A percentile compares a stretch with the other conserved stretches of the same genome.
Evolutionary conservation across 2,113 vertebrate genomes (phyloP).

Genomic region (Chionis minor): DNA sequence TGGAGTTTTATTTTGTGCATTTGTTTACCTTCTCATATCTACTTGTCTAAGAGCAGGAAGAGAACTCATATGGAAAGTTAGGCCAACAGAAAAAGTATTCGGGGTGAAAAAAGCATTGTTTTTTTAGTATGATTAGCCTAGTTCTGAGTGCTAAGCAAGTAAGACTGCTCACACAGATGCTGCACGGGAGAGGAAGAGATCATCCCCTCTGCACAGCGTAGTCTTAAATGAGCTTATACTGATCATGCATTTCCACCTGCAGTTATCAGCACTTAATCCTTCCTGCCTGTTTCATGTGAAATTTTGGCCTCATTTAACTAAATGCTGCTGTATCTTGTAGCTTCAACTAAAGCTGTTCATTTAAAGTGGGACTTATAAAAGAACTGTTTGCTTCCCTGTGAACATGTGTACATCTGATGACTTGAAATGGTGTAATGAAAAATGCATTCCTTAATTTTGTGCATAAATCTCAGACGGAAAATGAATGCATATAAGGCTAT

Average conservation of each 20-base stretch:
- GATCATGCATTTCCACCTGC: background rate
- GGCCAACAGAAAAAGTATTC: background rate
- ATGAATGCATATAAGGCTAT: background rate
- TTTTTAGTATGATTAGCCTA: background rate
- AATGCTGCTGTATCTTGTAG: background rate
- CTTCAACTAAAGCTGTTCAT: background rate
- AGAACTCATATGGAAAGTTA: background rate
- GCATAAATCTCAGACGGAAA: background rate
- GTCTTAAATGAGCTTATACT: background rate
- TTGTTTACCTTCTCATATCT: background rate
- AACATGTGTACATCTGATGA: background rate
- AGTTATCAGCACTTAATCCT: background rate
- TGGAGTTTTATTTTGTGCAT: background rate
- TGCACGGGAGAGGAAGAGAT: background rate
- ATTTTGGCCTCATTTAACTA: background rate
- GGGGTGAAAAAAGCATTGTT: fast-evolving
- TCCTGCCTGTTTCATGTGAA: background rate
- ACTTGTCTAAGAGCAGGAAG: background rate
- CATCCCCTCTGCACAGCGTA: background rate
- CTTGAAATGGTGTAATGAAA: background rate
- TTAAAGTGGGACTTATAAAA: background rate
- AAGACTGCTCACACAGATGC: background rate
- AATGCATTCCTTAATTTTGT: background rate
- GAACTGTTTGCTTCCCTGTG: background rate
- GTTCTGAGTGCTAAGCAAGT: background rate